These are phyloP conservation scores for Pseudochromis fuscus DNA, from an alignment of 2,797 vertebrate species.

Conservation along the genomic window DNA sequence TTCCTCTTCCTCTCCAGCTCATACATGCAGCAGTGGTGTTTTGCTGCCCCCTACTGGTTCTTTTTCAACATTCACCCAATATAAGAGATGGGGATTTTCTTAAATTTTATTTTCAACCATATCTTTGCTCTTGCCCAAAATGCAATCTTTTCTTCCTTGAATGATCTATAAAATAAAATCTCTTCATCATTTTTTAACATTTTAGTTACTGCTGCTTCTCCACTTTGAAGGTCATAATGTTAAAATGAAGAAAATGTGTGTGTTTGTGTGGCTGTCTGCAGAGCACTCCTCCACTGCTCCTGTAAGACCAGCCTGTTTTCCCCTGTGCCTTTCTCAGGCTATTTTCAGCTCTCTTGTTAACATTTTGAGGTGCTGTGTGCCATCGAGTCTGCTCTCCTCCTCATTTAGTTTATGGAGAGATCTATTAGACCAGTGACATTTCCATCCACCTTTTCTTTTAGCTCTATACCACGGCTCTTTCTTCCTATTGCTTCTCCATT, in stretches of 20 bases:
- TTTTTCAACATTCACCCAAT: neutral
- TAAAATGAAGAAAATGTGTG: conserved; percentile 10
- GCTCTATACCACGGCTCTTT: conserved; percentile 10
- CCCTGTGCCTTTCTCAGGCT: conserved; percentile 11
- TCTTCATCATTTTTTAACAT: too few species aligned
- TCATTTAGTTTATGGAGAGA: conserved; percentile 69
- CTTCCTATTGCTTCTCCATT: conserved; percentile 1
- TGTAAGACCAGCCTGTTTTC: conserved; percentile 15
- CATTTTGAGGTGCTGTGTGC: conserved; percentile 62
- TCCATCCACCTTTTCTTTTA: conserved; percentile 52
- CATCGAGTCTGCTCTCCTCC: conserved; percentile 50
- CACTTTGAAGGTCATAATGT: neutral
- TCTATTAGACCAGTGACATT: conserved; percentile 71
- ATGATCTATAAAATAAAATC: too few species aligned
- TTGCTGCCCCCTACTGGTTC: too few species aligned
- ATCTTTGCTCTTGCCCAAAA: too few species aligned
- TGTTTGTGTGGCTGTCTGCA: neutral
- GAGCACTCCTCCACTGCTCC: conserved; percentile 9
- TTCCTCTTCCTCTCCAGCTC: too few species aligned
- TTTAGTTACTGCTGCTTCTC: too few species aligned
- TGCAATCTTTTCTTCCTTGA: too few species aligned
- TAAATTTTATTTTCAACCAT: too few species aligned
- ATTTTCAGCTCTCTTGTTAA: conserved; percentile 71
- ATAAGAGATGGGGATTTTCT: too few species aligned
- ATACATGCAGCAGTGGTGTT: too few species aligned